Percentiles rank a stretch among this genome's conserved stretches.
phyloP scores from a whole-genome alignment of 2,113 vertebrate species.

The Anarrhichthys ocellatus region DNA sequence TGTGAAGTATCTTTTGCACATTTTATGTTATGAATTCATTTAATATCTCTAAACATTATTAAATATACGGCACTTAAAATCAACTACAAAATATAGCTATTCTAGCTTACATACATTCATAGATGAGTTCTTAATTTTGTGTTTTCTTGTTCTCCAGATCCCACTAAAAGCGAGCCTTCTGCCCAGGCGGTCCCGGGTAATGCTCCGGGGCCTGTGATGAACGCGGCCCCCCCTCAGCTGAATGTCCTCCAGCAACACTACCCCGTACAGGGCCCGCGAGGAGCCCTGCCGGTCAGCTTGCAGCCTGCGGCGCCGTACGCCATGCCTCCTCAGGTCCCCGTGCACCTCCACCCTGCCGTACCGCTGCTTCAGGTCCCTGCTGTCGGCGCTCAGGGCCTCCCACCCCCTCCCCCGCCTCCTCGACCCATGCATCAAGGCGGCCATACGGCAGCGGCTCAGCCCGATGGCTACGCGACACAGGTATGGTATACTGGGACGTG shows the following conservation, averaged over 20 bases:
- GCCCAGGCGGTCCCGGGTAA: conserved; percentile 86
- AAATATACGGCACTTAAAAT: neutral
- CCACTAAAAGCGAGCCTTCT: conserved; percentile 86
- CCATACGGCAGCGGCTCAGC: conserved; percentile 84
- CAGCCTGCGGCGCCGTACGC: conserved; percentile 86
- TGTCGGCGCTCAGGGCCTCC: conserved; percentile 90
- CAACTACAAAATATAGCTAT: neutral
- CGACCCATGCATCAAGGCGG: conserved; percentile 92
- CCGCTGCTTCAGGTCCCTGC: conserved; percentile 91
- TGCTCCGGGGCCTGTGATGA: conserved; percentile 86
- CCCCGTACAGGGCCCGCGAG: conserved; percentile 84
- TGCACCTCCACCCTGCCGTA: conserved; percentile 90
- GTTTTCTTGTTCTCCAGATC: conserved; percentile 81
- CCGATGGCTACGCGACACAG: conserved; percentile 89
- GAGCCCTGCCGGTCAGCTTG: conserved; percentile 85
- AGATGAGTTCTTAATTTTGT: neutral
- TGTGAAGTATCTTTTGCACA: neutral
- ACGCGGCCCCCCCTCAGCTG: conserved; percentile 85
- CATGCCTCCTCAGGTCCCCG: conserved; percentile 88
- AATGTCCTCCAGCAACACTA: conserved; percentile 83
- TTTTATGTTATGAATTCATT: neutral
- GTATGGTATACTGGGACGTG: conserved; percentile 68
- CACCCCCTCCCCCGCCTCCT: conserved; percentile 95
- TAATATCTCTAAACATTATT: neutral
- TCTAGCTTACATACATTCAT: neutral